Conservation (phyloP, 2,888 invertebrate genomes). For the Bombylius discolor region DNA sequence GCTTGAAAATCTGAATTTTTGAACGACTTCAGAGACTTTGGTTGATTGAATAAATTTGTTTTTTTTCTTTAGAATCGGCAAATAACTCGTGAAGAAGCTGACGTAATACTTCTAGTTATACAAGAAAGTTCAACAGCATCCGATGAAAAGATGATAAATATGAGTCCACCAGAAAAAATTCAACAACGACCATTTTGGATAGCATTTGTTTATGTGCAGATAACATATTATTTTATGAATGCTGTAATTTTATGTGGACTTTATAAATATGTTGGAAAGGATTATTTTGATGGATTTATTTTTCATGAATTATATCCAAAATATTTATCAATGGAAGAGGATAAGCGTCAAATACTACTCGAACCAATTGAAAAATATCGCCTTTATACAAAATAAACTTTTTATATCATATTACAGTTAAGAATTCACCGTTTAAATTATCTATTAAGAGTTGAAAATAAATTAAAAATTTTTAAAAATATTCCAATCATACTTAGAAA, state of each 20-base stretch:
- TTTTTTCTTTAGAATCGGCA: slow-evolving; percentile 5
- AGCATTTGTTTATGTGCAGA: slow-evolving; percentile 4
- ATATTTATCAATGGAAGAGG: neutral
- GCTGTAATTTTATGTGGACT: slow-evolving; percentile 7
- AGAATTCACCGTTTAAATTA: too few species aligned
- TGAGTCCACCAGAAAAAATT: slow-evolving; percentile 2
- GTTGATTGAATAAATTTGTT: too few species aligned
- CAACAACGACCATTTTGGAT: slow-evolving; percentile 9
- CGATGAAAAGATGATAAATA: neutral
- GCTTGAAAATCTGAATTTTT: too few species aligned
- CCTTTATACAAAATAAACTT: neutral
- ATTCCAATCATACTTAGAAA: too few species aligned
- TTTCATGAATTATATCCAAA: slow-evolving; percentile 12
- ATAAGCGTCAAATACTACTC: neutral
- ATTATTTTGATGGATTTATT: slow-evolving; percentile 10
- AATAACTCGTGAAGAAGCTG: slow-evolving; percentile 12
- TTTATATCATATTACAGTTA: too few species aligned
- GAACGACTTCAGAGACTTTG: too few species aligned
- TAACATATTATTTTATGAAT: slow-evolving; percentile 1
- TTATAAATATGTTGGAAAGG: neutral
- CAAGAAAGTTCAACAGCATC: slow-evolving; percentile 1
- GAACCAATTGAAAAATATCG: neutral
- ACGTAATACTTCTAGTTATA: slow-evolving; percentile 8
- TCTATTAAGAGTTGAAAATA: too few species aligned
- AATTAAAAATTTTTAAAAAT: too few species aligned